phyloP scores from a whole-genome alignment of 2,797 vertebrate genomes.

The Liasis olivaceus region DNA sequence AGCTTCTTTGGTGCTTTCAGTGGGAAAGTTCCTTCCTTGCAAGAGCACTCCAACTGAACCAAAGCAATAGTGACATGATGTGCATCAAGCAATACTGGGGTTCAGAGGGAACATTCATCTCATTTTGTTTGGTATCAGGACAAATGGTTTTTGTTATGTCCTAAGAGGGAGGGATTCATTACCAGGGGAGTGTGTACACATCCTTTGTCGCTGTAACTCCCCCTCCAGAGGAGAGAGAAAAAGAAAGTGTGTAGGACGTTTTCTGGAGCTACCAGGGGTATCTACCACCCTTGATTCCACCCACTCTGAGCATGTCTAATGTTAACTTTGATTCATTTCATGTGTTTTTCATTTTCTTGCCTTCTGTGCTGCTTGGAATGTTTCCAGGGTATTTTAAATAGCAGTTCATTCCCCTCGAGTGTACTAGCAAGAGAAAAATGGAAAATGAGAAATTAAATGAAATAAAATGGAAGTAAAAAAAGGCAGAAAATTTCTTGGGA shows the following conservation, averaged over 20 bases:
- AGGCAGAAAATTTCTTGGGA: not conserved
- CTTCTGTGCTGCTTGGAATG: slow-evolving; percentile 69
- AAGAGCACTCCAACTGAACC: not conserved
- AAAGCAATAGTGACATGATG: too few relatives aligned
- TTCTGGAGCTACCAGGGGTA: slow-evolving; percentile 13
- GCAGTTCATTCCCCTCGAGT: slow-evolving; percentile 48
- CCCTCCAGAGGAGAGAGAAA: not conserved
- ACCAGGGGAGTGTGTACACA: not conserved
- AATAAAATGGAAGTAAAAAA: slow-evolving; percentile 39
- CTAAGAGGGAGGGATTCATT: not conserved
- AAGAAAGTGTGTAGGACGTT: slow-evolving; percentile 5
- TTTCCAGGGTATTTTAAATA: slow-evolving; percentile 71
- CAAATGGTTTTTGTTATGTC: not conserved
- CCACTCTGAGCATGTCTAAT: not conserved
- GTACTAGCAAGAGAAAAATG: slow-evolving; percentile 59
- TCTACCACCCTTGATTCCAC: not conserved
- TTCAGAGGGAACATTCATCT: not conserved
- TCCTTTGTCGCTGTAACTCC: not conserved
- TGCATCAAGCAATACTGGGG: not conserved
- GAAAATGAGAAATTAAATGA: slow-evolving; percentile 62
- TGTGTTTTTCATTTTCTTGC: slow-evolving; percentile 71
- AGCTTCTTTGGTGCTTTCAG: not conserved
- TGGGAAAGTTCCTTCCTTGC: not conserved
- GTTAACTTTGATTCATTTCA: slow-evolving; percentile 51
- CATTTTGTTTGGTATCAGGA: not conserved